A percentile compares a stretch with the other conserved stretches of the same genome.
These are phyloP conservation scores for Ptyas mucosa DNA, from an alignment of 2,113 vertebrate species.

Conservation along the genomic window DNA sequence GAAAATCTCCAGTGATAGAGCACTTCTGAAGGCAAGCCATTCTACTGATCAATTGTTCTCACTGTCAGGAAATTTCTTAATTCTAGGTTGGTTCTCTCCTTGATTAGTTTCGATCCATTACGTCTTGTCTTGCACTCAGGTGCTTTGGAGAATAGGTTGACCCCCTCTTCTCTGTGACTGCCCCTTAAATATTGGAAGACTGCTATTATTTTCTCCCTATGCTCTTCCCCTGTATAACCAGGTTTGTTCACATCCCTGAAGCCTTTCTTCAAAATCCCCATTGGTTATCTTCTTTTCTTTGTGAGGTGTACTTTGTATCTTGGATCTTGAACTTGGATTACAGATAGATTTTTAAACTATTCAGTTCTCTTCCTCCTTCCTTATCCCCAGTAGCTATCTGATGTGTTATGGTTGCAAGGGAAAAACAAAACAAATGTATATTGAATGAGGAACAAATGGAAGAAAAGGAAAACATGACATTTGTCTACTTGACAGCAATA, in stretches of 20 bases:
- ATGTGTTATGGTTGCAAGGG: neutral
- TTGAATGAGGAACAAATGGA: neutral
- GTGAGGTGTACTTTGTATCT: neutral
- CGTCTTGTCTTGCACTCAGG: neutral
- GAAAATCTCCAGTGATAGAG: neutral
- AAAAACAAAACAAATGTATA: neutral
- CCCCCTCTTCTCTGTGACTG: neutral
- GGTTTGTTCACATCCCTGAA: neutral
- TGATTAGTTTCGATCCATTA: neutral
- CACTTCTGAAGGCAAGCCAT: neutral
- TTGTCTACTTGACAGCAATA: neutral
- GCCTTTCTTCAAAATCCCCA: neutral
- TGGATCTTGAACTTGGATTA: neutral
- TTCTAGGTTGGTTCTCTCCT: neutral
- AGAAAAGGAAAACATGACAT: neutral
- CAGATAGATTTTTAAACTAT: neutral
- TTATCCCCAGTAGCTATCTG: neutral
- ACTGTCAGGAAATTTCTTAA: neutral
- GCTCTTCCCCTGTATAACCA: neutral
- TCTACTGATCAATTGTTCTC: neutral
- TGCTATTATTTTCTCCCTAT: neutral
- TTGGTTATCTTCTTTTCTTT: neutral
- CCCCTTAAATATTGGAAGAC: neutral
- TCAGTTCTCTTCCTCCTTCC: neutral
- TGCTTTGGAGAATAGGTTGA: neutral